A percentile compares a stretch with the other conserved stretches of the same genome.
These are phyloP conservation scores for Pempheris klunzingeri DNA, from an alignment of 2,797 vertebrate species.

Conservation along the genomic window DNA sequence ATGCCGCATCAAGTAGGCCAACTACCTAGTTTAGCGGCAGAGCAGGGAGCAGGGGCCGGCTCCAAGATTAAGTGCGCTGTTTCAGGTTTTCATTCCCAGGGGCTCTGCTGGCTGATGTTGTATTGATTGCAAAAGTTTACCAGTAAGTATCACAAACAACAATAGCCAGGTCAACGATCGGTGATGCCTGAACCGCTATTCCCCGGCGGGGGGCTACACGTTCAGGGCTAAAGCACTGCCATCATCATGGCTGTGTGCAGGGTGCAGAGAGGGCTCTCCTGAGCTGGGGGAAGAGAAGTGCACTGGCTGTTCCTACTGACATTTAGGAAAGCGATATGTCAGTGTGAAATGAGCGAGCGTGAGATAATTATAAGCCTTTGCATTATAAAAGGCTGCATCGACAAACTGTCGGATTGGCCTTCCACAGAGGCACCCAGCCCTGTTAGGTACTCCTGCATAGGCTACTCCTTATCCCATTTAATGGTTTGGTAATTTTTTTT, in stretches of 20 bases:
- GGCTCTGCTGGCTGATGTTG: slow-evolving; percentile 92
- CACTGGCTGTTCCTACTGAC: slow-evolving; percentile 88
- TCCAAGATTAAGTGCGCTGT: slow-evolving; percentile 97
- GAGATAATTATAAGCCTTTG: slow-evolving; percentile 94
- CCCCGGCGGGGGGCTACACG: slow-evolving; percentile 77
- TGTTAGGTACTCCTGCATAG: slow-evolving; percentile 75
- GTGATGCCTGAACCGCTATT: slow-evolving; percentile 92
- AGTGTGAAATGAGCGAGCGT: slow-evolving; percentile 89
- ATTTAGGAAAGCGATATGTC: slow-evolving; percentile 94
- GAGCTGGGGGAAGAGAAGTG: slow-evolving; percentile 79
- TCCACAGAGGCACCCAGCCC: slow-evolving; percentile 74
- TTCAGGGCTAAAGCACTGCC: slow-evolving; percentile 82
- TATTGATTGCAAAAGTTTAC: slow-evolving; percentile 99
- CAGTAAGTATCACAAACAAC: slow-evolving; percentile 98
- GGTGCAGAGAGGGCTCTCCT: slow-evolving; percentile 82
- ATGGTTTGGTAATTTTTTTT: slow-evolving; percentile 77
- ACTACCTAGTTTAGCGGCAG: slow-evolving; percentile 95
- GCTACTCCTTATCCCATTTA: slow-evolving; percentile 78
- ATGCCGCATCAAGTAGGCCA: slow-evolving; percentile 98
- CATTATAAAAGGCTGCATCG: slow-evolving; percentile 90
- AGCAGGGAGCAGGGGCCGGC: slow-evolving; percentile 94
- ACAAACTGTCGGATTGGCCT: slow-evolving; percentile 86
- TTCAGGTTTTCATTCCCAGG: slow-evolving; percentile 95
- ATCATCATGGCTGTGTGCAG: slow-evolving; percentile 88
- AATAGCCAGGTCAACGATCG: slow-evolving; percentile 96